Percentiles rank a stretch among this genome's conserved stretches.
These are phyloP conservation scores for Leucophenga varia DNA, from an alignment of 1,140 invertebrate genomes.

Conservation along the genomic window DNA sequence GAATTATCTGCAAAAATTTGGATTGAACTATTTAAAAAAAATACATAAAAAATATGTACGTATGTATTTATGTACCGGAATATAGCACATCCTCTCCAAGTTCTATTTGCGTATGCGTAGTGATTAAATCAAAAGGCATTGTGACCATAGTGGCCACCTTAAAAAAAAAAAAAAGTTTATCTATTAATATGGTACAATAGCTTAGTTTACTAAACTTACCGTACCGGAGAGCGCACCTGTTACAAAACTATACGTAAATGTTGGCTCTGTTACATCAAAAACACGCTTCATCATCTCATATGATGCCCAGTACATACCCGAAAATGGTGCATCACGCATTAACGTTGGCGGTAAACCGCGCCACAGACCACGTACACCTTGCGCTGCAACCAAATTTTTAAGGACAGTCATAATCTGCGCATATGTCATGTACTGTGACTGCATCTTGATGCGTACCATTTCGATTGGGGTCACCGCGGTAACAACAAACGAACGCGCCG, in stretches of 20 bases:
- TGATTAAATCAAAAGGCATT: conserved; percentile 96
- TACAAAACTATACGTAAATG: conserved; percentile 79
- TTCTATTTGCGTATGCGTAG: conserved; percentile 97
- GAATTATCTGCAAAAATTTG: no score
- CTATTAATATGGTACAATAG: neutral
- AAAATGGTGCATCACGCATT: conserved; percentile 95
- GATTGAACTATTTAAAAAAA: no score
- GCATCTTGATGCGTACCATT: conserved; percentile 96
- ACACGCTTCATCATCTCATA: conserved; percentile 86
- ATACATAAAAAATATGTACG: no score
- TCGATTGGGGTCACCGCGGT: conserved; percentile 91
- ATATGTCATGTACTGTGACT: conserved; percentile 88
- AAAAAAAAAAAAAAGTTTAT: conserved; percentile 25
- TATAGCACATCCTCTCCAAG: conserved; percentile 84
- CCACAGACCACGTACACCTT: conserved; percentile 83
- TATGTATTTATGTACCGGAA: conserved; percentile 62
- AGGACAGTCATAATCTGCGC: conserved; percentile 62
- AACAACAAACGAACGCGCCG: conserved; percentile 80
- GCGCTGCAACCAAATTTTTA: conserved; percentile 66
- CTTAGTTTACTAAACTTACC: conserved; percentile 76
- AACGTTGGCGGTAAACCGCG: conserved; percentile 87
- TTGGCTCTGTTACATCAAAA: conserved; percentile 64
- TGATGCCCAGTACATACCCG: conserved; percentile 90
- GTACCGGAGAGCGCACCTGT: conserved; percentile 84
- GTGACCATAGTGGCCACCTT: conserved; percentile 89